Conservation (phyloP, 2,888 invertebrate genomes). For the Eristalis intricaria region DNA sequence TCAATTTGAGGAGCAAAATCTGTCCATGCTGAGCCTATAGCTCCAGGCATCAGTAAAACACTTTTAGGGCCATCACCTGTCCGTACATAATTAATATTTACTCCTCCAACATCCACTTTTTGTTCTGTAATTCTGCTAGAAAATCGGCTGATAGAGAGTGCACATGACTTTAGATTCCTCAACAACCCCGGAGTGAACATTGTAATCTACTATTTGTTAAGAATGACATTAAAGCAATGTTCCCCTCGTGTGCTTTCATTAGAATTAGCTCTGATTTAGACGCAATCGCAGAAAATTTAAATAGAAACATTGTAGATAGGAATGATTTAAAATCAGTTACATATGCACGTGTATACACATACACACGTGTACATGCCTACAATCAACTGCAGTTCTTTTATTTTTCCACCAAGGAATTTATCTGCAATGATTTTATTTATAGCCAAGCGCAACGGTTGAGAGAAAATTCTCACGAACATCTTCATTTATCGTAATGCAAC, state of each 20-base stretch:
- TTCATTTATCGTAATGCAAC: background rate
- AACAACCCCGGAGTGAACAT: conserved; percentile 1
- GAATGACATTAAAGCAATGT: background rate
- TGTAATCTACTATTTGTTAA: background rate
- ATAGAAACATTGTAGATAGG: background rate
- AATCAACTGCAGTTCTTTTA: background rate
- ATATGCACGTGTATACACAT: background rate
- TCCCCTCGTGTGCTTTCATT: background rate
- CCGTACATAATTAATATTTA: conserved; percentile 85
- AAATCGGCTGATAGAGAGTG: background rate
- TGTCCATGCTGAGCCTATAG: conserved; percentile 90
- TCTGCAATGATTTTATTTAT: background rate
- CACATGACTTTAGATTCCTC: background rate
- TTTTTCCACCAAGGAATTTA: background rate
- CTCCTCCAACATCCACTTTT: conserved; percentile 84
- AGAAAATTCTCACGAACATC: background rate
- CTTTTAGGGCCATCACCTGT: conserved; percentile 81
- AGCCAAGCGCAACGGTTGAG: background rate
- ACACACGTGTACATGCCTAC: background rate
- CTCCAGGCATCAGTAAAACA: conserved; percentile 90
- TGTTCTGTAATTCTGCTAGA: conserved; percentile 84
- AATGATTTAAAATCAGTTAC: background rate
- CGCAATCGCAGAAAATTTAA: background rate
- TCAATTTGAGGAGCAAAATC: conserved; percentile 91
- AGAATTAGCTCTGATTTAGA: background rate